Conservation (phyloP, 2,797 vertebrate species). For the Rhabdomys pumilio region DNA sequence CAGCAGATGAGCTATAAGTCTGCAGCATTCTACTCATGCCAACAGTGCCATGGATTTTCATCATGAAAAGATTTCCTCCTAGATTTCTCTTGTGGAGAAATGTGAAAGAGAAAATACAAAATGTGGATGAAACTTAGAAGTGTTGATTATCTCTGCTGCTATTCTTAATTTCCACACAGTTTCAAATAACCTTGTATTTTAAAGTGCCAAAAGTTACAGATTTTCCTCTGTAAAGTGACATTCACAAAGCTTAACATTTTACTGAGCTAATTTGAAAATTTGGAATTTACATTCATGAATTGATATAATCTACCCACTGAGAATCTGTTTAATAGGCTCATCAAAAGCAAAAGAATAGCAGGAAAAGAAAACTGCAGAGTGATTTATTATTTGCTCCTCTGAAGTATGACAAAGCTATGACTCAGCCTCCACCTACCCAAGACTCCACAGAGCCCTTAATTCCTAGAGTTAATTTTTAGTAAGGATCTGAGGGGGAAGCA, state of each 20-base stretch:
- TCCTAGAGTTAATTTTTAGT: conserved; percentile 56
- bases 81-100: conserved; percentile 36
- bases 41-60: conserved; percentile 6
- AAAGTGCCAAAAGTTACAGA: conserved; percentile 54
- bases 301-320: conserved; percentile 53
- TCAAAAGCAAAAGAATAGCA: conserved; percentile 65
- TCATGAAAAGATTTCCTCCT: background rate
- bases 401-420: conserved; percentile 77
- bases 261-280: conserved; percentile 58
- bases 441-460: conserved; percentile 35
- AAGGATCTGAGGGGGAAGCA: conserved; percentile 46
- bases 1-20: conserved; percentile 39
- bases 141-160: conserved; percentile 21
- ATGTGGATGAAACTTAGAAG: conserved; percentile 59
- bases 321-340: conserved; percentile 54
- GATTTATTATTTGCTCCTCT: conserved; percentile 69
- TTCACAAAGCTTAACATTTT: conserved; percentile 54
- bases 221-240: conserved; percentile 46
- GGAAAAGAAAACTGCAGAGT: conserved; percentile 25
- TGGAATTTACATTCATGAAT: conserved; percentile 62
- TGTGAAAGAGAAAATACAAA: conserved; percentile 50
- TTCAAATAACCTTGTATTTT: conserved; percentile 51
- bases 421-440: background rate
- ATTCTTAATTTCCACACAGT: conserved; percentile 38
- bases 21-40: conserved; percentile 37